These are phyloP conservation scores for Flabesymbios commensalis DNA, from an alignment of 2,888 invertebrate species.

Conservation along the genomic window DNA sequence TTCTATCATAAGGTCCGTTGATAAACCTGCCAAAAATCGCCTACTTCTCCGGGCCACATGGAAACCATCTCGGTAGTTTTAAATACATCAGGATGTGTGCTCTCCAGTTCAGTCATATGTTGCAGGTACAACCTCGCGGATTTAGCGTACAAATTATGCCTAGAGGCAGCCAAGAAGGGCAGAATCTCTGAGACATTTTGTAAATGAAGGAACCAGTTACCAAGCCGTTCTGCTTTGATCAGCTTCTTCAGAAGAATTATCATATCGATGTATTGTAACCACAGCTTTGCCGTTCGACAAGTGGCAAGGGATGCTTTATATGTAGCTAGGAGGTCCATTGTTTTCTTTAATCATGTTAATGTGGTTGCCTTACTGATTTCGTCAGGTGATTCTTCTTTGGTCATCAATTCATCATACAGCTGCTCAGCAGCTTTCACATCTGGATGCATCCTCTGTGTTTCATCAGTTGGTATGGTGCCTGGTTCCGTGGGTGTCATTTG, in stretches of 20 bases:
- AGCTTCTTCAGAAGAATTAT: conserved; percentile 31
- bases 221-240: conserved; percentile 35
- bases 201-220: conserved; percentile 38
- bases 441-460: too few species aligned
- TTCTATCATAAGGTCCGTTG: conserved; percentile 7
- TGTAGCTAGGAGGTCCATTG: too few species aligned
- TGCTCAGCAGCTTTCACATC: too few species aligned
- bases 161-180: conserved; percentile 40
- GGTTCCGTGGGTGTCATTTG: too few species aligned
- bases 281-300: conserved; percentile 27
- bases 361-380: too few species aligned
- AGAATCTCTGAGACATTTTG: conserved; percentile 31
- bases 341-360: too few species aligned
- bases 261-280: conserved; percentile 39
- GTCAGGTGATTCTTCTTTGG: too few species aligned
- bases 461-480: too few species aligned
- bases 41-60: conserved; percentile 1
- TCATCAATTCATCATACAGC: too few species aligned
- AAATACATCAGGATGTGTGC: conserved; percentile 17
- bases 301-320: too few species aligned
- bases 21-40: conserved; percentile 5
- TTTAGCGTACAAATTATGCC: conserved; percentile 47
- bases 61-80: conserved; percentile 14
- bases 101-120: conserved; percentile 9
- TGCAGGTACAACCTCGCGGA: conserved; percentile 29